Evolutionary conservation across 2,113 vertebrate species (phyloP).

Genomic region (Uria lomvia): DNA sequence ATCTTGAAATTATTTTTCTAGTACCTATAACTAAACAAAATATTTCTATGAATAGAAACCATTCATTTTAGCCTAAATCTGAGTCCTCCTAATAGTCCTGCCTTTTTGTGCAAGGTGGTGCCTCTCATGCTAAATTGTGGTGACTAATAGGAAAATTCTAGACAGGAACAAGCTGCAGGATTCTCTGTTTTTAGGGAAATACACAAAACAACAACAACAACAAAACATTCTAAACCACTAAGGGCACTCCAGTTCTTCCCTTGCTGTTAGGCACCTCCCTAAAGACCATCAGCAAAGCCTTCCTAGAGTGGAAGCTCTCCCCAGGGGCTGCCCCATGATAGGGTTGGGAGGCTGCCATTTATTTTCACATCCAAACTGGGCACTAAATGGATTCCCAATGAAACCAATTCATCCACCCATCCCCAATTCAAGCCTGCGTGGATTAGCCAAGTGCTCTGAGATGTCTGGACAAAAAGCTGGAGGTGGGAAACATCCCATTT

Average conservation of each 20-base stretch:
- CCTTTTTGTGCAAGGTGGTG: neutral
- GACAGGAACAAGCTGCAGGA: neutral
- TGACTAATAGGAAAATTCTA: neutral
- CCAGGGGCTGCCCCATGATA: neutral
- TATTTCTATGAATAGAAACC: rapidly evolving
- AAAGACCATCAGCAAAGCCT: neutral
- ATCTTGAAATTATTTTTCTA: neutral
- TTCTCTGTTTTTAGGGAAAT: neutral
- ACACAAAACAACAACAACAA: neutral
- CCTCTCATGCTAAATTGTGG: neutral
- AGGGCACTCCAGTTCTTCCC: neutral
- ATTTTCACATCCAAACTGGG: neutral
- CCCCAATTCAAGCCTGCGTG: rapidly evolving
- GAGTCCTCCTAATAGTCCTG: neutral
- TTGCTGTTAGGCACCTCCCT: neutral
- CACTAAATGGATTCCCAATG: neutral
- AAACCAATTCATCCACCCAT: neutral
- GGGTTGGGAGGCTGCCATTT: neutral
- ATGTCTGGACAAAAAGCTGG: neutral
- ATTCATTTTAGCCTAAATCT: neutral
- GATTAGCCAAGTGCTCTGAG: neutral
- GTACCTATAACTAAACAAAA: neutral
- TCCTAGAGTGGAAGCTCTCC: neutral
- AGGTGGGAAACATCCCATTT: neutral
- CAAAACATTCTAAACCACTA: neutral